These are phyloP conservation scores for Auanema sp. DNA, from an alignment of 2,888 invertebrate genomes.

Conservation along the genomic window DNA sequence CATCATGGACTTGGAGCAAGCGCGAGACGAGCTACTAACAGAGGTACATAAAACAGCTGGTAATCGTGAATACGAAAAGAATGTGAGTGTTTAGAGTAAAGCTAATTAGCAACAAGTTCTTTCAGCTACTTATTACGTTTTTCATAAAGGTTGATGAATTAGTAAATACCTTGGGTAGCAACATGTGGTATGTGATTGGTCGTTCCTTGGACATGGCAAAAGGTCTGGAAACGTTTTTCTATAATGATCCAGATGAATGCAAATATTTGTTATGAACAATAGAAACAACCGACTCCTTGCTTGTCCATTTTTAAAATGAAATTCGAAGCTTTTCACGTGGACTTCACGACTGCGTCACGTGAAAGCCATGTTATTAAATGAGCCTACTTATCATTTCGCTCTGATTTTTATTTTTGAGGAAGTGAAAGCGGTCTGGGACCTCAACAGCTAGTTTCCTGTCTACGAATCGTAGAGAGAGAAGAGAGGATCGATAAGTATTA, in stretches of 20 bases:
- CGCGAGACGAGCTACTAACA: conserved; percentile 89
- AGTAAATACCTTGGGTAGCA: conserved; percentile 72
- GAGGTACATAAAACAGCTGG: conserved; percentile 83
- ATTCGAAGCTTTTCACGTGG: too few species aligned
- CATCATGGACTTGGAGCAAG: conserved; percentile 90
- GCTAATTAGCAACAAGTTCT: conserved; percentile 6
- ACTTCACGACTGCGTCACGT: too few species aligned
- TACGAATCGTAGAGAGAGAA: conserved; percentile 93
- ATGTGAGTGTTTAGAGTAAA: conserved; percentile 30
- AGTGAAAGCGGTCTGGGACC: conserved; percentile 72
- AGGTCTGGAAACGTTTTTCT: conserved; percentile 5
- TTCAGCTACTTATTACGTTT: conserved; percentile 83
- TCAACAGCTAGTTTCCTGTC: conserved; percentile 81
- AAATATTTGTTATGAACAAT: too few species aligned
- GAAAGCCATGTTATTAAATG: too few species aligned
- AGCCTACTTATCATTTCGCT: too few species aligned
- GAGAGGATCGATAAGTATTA: conserved; percentile 88
- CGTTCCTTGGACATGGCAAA: conserved; percentile 86
- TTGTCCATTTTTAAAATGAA: too few species aligned
- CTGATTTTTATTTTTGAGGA: conserved; percentile 19
- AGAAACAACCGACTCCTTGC: too few species aligned
- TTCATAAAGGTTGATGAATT: conserved; percentile 92
- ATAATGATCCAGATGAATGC: too few species aligned
- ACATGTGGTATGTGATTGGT: conserved; percentile 81
- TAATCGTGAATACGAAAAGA: conserved; percentile 54